Evolutionary conservation across 2,797 vertebrate species (phyloP).

Genomic region (Pangasius larnaudii): DNA sequence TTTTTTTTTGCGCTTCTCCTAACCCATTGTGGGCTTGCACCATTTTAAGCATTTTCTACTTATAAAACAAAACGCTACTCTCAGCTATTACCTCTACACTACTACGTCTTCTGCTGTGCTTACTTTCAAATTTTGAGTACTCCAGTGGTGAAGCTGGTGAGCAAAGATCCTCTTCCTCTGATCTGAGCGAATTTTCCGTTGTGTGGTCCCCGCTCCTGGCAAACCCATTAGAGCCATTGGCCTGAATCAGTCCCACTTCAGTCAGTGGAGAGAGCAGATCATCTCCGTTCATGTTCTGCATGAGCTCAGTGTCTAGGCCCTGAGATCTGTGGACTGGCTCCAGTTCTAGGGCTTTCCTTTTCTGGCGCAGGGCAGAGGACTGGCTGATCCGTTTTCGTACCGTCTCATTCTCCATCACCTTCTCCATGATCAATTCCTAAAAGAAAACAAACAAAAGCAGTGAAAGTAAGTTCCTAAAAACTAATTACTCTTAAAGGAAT

Average conservation of each 20-base stretch:
- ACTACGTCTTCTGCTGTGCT: conserved; percentile 48
- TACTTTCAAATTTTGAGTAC: conserved; percentile 85
- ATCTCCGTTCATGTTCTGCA: conserved; percentile 50
- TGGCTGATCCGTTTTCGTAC: conserved; percentile 81
- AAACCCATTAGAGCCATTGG: conserved; percentile 46
- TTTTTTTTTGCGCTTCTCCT: background rate
- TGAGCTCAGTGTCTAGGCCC: conserved; percentile 34
- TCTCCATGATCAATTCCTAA: conserved; percentile 85
- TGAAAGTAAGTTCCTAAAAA: background rate
- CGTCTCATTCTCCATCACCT: conserved; percentile 79
- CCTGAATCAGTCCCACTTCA: conserved; percentile 47
- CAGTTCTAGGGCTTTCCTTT: conserved; percentile 70
- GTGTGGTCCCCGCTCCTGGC: conserved; percentile 42
- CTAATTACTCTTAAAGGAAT: background rate
- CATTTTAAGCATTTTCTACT: background rate
- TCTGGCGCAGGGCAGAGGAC: conserved; percentile 75
- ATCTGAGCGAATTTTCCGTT: conserved; percentile 41
- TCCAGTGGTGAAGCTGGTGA: conserved; percentile 67
- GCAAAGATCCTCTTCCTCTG: conserved; percentile 60
- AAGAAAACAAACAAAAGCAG: background rate
- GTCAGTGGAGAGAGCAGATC: conserved; percentile 32
- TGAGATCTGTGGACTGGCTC: conserved; percentile 35
- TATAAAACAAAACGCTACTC: background rate
- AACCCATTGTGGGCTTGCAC: background rate
- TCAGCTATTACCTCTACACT: background rate